These are phyloP conservation scores for Mesitornis unicolor DNA, from an alignment of 2,113 vertebrate species.

Conservation along the genomic window DNA sequence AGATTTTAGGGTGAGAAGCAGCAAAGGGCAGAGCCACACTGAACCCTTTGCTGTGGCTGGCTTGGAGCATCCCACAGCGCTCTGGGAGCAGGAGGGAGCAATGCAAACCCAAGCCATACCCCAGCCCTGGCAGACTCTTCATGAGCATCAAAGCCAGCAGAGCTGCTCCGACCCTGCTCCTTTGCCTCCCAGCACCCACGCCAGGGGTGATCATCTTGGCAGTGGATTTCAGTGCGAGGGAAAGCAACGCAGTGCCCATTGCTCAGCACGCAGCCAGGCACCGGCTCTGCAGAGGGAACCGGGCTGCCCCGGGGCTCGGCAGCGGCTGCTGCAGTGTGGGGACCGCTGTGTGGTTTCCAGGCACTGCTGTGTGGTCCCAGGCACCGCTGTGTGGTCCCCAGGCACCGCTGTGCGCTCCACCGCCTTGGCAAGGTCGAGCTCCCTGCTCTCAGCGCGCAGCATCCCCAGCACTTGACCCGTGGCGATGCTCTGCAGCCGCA, in stretches of 20 bases:
- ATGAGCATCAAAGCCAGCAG: background rate
- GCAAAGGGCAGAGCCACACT: background rate
- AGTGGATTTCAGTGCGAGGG: background rate
- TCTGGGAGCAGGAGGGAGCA: background rate
- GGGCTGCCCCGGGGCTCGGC: accelerated
- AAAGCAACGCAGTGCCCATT: no score
- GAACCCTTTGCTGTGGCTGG: accelerated
- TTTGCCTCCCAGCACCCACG: background rate
- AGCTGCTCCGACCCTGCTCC: background rate
- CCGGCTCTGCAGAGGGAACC: background rate
- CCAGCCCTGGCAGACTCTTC: no score
- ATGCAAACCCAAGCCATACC: no score
- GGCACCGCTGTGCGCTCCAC: background rate
- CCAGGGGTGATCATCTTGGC: background rate
- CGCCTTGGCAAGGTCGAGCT: background rate
- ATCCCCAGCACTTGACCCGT: background rate
- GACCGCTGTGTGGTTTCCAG: no score
- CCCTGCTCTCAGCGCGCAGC: accelerated
- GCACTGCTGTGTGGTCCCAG: no score
- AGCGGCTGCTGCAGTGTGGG: background rate
- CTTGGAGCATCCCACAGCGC: accelerated
- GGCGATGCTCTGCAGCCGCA: background rate
- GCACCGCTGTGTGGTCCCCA: no score
- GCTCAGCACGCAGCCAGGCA: background rate
- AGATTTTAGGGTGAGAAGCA: background rate